phyloP scores from a whole-genome alignment of 1,140 invertebrate species.

The Trinorchestia longiramus region DNA sequence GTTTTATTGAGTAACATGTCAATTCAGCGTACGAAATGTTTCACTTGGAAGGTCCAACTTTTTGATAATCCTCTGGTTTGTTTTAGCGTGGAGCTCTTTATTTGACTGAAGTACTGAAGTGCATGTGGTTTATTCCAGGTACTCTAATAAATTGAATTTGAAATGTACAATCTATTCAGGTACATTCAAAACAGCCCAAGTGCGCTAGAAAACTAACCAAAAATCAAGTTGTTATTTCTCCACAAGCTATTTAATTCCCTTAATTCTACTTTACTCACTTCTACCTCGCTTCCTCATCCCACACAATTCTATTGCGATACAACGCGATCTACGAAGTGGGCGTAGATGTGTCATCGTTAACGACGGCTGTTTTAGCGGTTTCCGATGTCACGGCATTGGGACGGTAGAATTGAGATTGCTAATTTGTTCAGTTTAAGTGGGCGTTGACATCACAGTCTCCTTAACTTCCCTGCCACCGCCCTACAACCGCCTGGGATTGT shows the following conservation, averaged over 20 bases:
- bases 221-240: neutral
- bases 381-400: neutral
- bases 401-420: neutral
- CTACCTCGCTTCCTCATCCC: neutral
- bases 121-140: too few species aligned
- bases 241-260: neutral
- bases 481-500: neutral
- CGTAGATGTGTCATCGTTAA: neutral
- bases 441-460: neutral
- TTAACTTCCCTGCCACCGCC: neutral
- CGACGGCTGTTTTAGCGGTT: neutral
- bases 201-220: neutral
- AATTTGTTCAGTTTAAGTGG: neutral
- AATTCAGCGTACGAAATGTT: neutral
- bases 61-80: neutral
- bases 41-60: neutral
- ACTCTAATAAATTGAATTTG: neutral
- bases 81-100: neutral
- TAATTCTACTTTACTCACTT: neutral
- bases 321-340: neutral
- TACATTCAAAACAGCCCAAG: neutral
- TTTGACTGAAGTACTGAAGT: neutral
- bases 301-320: neutral
- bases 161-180: neutral
- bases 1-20: neutral